Base-by-base conservation (phyloP, 2,888 invertebrate species). In the Keiferia lycopersicella region DNA sequence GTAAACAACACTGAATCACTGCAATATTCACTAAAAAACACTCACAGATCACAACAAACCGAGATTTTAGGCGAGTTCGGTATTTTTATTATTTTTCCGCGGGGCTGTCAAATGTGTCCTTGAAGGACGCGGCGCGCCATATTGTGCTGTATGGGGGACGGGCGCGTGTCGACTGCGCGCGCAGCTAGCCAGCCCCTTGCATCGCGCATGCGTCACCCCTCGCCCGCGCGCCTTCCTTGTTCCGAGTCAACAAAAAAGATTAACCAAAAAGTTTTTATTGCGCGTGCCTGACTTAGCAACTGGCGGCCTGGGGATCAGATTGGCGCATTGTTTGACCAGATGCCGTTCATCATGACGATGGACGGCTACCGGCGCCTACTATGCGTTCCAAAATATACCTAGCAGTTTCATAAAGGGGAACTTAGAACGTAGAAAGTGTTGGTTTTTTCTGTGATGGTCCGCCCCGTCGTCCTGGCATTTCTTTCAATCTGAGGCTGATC, bases 141-240 rank as follows among this genome's bases (percentile, higher is more conserved):
- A 84, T 87, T 86, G 83, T 75, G 84, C 86, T 86, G 82, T 75
- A 81, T 83, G 79, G 80, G 80, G 83, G 84, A 84, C 86, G 83
- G 82, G 85, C 91, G 90, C 88, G 87, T 87, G 87, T 83, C 87
- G 87, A 91, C 91, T 91, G 90, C 88, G 90, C 88, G 83, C 79
- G 76, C 82, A 45, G 7, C 14, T 84, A 81, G 84, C 14, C 85
- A 81, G 84, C 82, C 86, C 84, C 81, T 78, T 73, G 73, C 67
- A 65, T 72, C 66, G 82, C 84, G 86, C 88, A 83, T 82, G 90
- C 87, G 87, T 84, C 84, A 78, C 69, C 70, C 63, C 71, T 71
- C 71, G 73, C 71, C 70, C 71, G 71, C 69, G 59, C 64, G 62
- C 68, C 67, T 64, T 65, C 68, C 48, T 63, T 48, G 53, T 63